Evolutionary conservation across 2,888 invertebrate species (phyloP), one percentile per base, ranked within the genome.

Genomic region (Chorisops tibialis): DNA sequence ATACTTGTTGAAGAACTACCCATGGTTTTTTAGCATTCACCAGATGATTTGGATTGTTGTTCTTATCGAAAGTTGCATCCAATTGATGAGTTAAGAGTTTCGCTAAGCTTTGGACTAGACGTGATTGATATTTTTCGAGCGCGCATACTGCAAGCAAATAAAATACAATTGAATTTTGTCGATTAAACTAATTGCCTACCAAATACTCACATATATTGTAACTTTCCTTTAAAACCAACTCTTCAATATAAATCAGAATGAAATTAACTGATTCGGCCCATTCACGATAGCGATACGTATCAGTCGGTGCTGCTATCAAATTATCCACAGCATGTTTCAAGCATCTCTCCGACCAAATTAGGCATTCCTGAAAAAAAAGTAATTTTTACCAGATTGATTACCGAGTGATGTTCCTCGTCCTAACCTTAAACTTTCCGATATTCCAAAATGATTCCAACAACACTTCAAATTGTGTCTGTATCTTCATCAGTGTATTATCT

Each of bases 1-100:
- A 79, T 66, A 94, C 83, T 69, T 87, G 86, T 78, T 93, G 90
- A 68, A 95, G 80, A 62, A 95, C 79, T 62, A 93, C 87, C 93
- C 93, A 94, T 4, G 93, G 90, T 4, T 84, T 77, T 12, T 91
- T 84, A 12, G 87, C 85, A 63, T 86, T 85, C 59, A 92, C 81
- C 0, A 88, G 87, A 77, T 85, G 81, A 72, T 82, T 82, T 65
- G 85, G 86, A 30, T 82, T 77, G 22, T 81, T 79, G 72, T 81
- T 83, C 37, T 90, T 90, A 68, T 77, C 77, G 37, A 71, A 69
- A 3, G 81, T 76, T 0, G 81, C 75, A 70, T 93, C 91, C 65
- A 93, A 81, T 75, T 91, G 91, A 72, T 88, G 86, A 56, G 88
- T 87, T 65, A 92, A 84, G 52, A 93, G 83, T 69, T 86, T 84